A percentile compares a stretch with the other conserved stretches of the same genome.
These are phyloP conservation scores for Gila orcuttii DNA, from an alignment of 2,113 vertebrate genomes.

Conservation along the genomic window DNA sequence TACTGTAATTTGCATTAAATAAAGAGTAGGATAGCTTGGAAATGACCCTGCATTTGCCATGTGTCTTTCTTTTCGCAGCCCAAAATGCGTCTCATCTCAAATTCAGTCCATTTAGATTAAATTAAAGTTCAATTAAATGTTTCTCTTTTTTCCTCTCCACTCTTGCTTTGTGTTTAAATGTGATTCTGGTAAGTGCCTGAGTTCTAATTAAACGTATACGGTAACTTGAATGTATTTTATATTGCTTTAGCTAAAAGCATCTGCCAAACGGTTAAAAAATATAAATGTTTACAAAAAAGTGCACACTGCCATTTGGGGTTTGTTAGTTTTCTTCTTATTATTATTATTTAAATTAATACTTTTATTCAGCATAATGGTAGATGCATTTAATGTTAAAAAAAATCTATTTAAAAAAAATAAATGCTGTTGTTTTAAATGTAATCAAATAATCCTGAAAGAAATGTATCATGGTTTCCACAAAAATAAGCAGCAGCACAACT, in stretches of 20 bases:
- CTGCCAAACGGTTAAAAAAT: neutral
- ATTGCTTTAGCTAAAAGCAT: neutral
- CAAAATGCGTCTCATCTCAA: neutral
- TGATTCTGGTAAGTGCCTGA: neutral
- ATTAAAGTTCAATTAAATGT: neutral
- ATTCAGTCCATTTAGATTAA: neutral
- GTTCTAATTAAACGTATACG: neutral
- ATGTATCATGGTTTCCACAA: too few species aligned
- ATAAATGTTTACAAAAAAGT: too few species aligned
- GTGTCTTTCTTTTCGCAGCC: constrained; percentile 17
- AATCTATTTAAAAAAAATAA: too few species aligned
- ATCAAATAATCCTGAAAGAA: too few species aligned
- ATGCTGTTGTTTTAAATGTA: too few species aligned
- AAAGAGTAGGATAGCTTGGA: constrained; percentile 99
- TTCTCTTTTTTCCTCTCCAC: neutral
- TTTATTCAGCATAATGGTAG: too few species aligned
- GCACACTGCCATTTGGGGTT: too few species aligned
- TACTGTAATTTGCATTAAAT: constrained; percentile 99
- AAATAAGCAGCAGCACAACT: too few species aligned
- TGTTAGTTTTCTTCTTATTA: too few species aligned
- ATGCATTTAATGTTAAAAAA: too few species aligned
- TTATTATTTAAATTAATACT: too few species aligned
- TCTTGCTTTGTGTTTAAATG: neutral
- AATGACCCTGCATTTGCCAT: constrained; percentile 73
- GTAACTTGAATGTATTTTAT: neutral